Base-by-base conservation (phyloP, 2,888 invertebrate species). In the Mesorhabditis sp. region DNA sequence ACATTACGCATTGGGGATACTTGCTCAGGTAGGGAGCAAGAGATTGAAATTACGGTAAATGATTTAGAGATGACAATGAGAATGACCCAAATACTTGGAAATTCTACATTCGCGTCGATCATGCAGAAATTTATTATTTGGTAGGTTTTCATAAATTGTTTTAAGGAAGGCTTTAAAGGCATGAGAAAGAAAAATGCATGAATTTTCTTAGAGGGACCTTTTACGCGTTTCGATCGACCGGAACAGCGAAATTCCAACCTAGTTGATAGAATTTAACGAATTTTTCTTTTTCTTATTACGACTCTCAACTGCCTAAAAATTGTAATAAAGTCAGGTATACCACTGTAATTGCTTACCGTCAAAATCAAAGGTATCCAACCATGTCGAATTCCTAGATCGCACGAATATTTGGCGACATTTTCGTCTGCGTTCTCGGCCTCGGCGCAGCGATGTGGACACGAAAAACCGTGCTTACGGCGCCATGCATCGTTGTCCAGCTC, bases 391-490 rank as follows among this genome's bases (percentile, higher is more conserved):
- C 67, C 42, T 62, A 76, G 73, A 74, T 80, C 44, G 76, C 78
- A 4, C 72, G 80, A 66, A 80, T 80, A 77, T 80, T 80, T 67
- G 78, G 74, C 13, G 80, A 80, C 65, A 80, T 80, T 62, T 80
- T 80, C 73, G 77, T 78, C 28, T 79, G 78, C 64, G 77, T 80
- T 63, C 75, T 80, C 4, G 80, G 80, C 28, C 68, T 80, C 45
- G 80, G 80, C 43, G 80, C 80, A 5, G 79, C 80, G 4, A 79
- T 80, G 79, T 80, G 80, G 80, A 80, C 80, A 7, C 72, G 78
- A 15, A 80, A 80, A 44, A 74, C 76, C 2, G 61, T 78, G 41
- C 68, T 80, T 41, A 80, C 80, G 0, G 68, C 78, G 6, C 80
- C 80, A 0, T 80, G 80, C 61, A 78, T 78, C 61, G 75, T 77